A percentile compares a stretch with the other conserved stretches of the same genome.
Conservation (phyloP, 2,888 invertebrate species). For the Lithophane socia region DNA sequence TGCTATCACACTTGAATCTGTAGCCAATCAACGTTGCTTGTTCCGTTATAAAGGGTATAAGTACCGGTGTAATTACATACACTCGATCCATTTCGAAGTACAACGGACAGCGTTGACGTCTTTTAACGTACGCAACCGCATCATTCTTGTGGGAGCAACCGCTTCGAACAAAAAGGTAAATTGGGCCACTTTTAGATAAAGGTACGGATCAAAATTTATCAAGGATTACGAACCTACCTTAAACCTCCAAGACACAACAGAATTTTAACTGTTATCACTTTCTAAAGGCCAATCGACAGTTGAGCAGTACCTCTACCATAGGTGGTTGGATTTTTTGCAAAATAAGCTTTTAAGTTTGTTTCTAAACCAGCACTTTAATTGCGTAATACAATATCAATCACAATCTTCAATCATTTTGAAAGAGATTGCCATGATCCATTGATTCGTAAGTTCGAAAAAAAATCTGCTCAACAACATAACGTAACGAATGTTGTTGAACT, state of each 20-base stretch:
- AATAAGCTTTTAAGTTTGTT: neutral
- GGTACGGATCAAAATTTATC: neutral
- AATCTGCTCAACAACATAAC: too few species aligned
- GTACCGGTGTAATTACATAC: conserved; percentile 1
- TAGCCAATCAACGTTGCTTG: too few species aligned
- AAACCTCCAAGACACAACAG: too few species aligned
- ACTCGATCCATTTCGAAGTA: neutral
- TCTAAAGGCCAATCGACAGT: too few species aligned
- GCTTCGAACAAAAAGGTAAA: neutral
- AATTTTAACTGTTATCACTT: too few species aligned
- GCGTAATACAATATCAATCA: too few species aligned
- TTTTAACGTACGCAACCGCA: neutral
- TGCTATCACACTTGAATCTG: neutral
- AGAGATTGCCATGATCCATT: too few species aligned
- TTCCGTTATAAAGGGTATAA: neutral
- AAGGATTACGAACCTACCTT: neutral
- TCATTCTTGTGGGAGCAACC: neutral
- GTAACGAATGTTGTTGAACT: too few species aligned
- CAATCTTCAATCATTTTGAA: too few species aligned
- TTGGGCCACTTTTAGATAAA: neutral
- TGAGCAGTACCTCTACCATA: neutral
- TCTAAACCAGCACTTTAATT: neutral
- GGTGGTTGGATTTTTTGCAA: neutral
- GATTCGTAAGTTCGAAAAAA: too few species aligned
- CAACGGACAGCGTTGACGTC: neutral